Base-by-base conservation (phyloP, 1,140 invertebrate species). In the Phenacoccus solenopsis region DNA sequence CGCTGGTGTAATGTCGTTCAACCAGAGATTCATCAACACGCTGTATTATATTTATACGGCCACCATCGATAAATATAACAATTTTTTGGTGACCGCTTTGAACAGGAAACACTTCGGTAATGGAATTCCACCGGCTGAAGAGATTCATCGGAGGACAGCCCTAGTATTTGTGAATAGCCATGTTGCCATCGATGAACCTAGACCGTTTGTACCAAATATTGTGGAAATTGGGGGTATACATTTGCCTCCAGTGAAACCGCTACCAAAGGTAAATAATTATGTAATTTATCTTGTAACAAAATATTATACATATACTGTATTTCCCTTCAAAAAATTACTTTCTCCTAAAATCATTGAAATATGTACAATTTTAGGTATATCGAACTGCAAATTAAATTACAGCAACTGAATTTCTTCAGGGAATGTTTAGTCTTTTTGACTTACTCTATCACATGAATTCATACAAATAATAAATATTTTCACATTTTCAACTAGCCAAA, bases 141-240 rank as follows among this genome's bases (percentile, higher is more conserved):
- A 72, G 0, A 35, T 73, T 5, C 77, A 81, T 30, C 78, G 74
- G 28, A 82, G 81, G 32, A 72, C 69, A 69, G 81, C 82, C 24
- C 71, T 87, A 28, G 72, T 86, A 21, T 74, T 87, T 16, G 76
- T 80, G 0, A 87, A 87, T 75, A 79, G 80, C 16, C 83, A 87
- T 77, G 80, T 81, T 61, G 74, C 80, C 1, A 67, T 85, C 5
- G 81, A 81, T 69, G 77, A 79, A 1, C 75, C 83, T 0, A 77
- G 77, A 59, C 80, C 82, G 0, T 75, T 75, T 7, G 77, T 80
- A 5, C 80, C 84, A 0, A 81, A 80, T 32, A 72, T 83, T 1
- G 74, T 86, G 5, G 83, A 86, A 77, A 79, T 87, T 20, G 85
- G 83, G 1, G 86, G 85, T n/a, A 75, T 87, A 9, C 84, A 85